A percentile compares a stretch with the other conserved stretches of the same genome.
These are phyloP conservation scores for Elmis aenea DNA, from an alignment of 2,888 invertebrate species.

Conservation along the genomic window DNA sequence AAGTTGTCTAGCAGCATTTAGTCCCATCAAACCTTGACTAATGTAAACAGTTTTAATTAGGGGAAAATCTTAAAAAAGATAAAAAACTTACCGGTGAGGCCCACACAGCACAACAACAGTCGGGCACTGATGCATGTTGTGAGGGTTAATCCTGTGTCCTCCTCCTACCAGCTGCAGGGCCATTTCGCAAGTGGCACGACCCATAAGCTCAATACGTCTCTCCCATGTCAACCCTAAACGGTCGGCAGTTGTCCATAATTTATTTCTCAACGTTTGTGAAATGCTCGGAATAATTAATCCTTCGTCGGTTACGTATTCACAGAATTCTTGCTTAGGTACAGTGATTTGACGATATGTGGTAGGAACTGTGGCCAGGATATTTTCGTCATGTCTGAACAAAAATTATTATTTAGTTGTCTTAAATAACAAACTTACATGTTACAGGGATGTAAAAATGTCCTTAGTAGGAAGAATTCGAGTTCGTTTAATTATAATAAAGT, in stretches of 20 bases:
- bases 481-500: neutral
- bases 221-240: slow-evolving; percentile 61
- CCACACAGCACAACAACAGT: slow-evolving; percentile 71
- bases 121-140: slow-evolving; percentile 86
- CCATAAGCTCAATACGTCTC: slow-evolving; percentile 69
- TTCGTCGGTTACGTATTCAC: slow-evolving; percentile 74
- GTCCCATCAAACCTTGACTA: slow-evolving; percentile 59
- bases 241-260: slow-evolving; percentile 65
- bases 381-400: slow-evolving; percentile 77
- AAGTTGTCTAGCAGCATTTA: slow-evolving; percentile 73
- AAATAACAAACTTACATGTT: neutral
- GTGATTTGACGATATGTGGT: slow-evolving; percentile 63
- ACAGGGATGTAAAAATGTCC: too few relatives aligned
- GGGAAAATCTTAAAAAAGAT: slow-evolving; percentile 3
- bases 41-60: slow-evolving; percentile 6
- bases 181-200: slow-evolving; percentile 80
- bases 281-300: slow-evolving; percentile 77
- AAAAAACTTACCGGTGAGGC: slow-evolving; percentile 52
- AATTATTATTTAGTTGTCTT: slow-evolving; percentile 2
- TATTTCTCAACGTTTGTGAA: slow-evolving; percentile 59
- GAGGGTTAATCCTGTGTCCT: slow-evolving; percentile 74
- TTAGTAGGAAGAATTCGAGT: too few relatives aligned
- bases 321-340: slow-evolving; percentile 58
- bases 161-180: slow-evolving; percentile 79
- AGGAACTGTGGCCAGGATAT: slow-evolving; percentile 65